These are phyloP conservation scores for Aleiodes leptofemur DNA, from an alignment of 2,888 invertebrate species.

Conservation along the genomic window DNA sequence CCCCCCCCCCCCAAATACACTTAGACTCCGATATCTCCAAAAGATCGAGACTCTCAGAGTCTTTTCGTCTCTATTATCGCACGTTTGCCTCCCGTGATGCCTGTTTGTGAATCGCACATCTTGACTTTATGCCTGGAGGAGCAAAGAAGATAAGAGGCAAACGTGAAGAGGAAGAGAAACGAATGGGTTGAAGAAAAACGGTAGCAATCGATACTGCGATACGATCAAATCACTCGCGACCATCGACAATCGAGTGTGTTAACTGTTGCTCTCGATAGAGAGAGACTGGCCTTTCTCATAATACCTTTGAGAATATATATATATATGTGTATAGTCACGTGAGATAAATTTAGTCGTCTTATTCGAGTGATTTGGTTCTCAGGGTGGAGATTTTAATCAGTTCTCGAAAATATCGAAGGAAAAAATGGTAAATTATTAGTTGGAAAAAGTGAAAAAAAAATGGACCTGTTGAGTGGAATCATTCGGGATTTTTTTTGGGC, in stretches of 20 bases:
- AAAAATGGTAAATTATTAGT: too few relatives aligned
- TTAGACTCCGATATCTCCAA: background rate
- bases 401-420: too few relatives aligned
- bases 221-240: conserved; percentile 61
- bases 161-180: conserved; percentile 3
- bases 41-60: conserved; percentile 15
- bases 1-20: too few relatives aligned
- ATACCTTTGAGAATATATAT: conserved; percentile 20
- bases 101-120: conserved; percentile 30
- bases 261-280: conserved; percentile 53
- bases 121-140: conserved; percentile 1
- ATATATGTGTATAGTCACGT: conserved; percentile 15
- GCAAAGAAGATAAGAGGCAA: background rate
- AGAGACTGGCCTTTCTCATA: conserved; percentile 50
- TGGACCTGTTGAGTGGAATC: too few relatives aligned
- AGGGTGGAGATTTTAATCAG: background rate
- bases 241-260: conserved; percentile 51
- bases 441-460: too few relatives aligned
- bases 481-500: too few relatives aligned
- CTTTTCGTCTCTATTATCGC: conserved; percentile 56
- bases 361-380: background rate
- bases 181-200: conserved; percentile 43
- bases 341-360: conserved; percentile 32
- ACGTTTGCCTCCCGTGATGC: conserved; percentile 4
- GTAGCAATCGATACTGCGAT: conserved; percentile 58